Conservation (phyloP, 1,140 invertebrate genomes). For the Sitodiplosis mosellana region DNA sequence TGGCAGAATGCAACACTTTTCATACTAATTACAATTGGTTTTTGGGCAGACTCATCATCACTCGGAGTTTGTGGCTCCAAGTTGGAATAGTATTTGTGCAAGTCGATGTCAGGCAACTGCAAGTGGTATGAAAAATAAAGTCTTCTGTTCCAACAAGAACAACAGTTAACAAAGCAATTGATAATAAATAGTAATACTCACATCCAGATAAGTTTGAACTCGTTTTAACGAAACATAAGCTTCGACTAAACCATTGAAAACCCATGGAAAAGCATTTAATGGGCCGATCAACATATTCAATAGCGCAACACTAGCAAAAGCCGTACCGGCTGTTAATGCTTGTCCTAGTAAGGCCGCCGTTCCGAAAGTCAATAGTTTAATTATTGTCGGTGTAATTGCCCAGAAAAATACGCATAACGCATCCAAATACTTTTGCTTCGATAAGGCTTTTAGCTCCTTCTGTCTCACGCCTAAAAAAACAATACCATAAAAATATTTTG, state of each 20-base stretch:
- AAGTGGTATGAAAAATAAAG: background rate
- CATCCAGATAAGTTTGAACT: constrained; percentile 44
- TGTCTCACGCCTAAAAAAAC: constrained; percentile 35
- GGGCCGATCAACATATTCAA: constrained; percentile 93
- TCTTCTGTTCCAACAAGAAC: too few relatives aligned
- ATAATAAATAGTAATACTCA: too few relatives aligned
- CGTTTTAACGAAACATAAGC: constrained; percentile 77
- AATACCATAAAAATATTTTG: background rate
- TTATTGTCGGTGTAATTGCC: constrained; percentile 94
- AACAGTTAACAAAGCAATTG: too few relatives aligned
- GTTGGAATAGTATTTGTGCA: background rate
- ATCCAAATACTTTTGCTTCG: constrained; percentile 86
- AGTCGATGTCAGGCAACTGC: background rate
- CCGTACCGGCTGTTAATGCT: constrained; percentile 65
- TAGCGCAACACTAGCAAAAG: constrained; percentile 86
- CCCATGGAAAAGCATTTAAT: constrained; percentile 96
- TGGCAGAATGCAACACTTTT: constrained; percentile 15
- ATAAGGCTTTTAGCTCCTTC: constrained; percentile 56
- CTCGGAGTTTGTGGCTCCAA: background rate
- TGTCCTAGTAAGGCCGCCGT: constrained; percentile 75
- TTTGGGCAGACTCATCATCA: background rate
- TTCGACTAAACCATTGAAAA: constrained; percentile 89
- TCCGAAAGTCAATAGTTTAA: constrained; percentile 79
- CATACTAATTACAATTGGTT: constrained; percentile 13
- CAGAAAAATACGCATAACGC: constrained; percentile 98